These are phyloP conservation scores for Amphilophus citrinellus DNA, from an alignment of 2,113 vertebrate species.

Conservation along the genomic window DNA sequence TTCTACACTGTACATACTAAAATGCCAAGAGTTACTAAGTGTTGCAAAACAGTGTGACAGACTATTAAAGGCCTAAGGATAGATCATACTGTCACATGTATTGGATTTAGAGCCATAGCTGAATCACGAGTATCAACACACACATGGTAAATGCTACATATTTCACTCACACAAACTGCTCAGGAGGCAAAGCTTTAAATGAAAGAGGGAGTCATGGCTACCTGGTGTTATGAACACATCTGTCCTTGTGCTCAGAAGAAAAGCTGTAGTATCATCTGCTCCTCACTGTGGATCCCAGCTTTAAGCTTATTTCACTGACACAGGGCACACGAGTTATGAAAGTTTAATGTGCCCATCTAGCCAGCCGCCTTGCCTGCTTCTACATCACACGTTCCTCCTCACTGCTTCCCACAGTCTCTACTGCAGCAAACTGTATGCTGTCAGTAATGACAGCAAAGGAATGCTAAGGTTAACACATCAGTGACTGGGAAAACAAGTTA, in stretches of 20 bases:
- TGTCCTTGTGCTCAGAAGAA: not conserved
- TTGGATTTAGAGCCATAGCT: constrained; percentile 20
- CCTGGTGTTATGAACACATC: not conserved
- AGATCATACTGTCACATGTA: constrained; percentile 36
- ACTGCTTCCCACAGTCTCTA: not conserved
- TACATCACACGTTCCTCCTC: not conserved
- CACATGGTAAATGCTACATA: not conserved
- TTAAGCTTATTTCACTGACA: not conserved
- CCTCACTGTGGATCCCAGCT: constrained; percentile 4
- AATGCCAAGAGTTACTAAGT: not conserved
- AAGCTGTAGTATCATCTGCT: not conserved
- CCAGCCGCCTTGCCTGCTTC: not conserved
- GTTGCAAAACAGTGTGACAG: not conserved
- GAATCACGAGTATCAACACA: constrained; percentile 2
- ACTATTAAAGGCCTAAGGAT: constrained; percentile 20
- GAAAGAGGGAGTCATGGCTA: not conserved
- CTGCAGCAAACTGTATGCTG: not conserved
- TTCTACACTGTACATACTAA: not conserved
- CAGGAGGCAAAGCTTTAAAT: not conserved
- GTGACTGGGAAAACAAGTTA: constrained; percentile 1
- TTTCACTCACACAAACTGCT: not conserved
- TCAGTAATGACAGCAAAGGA: not conserved
- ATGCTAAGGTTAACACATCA: constrained; percentile 5
- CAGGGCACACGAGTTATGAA: not conserved
- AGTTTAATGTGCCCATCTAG: not conserved